Evolutionary conservation across 2,113 vertebrate genomes (phyloP).

Genomic region (Steatornis caripensis): DNA sequence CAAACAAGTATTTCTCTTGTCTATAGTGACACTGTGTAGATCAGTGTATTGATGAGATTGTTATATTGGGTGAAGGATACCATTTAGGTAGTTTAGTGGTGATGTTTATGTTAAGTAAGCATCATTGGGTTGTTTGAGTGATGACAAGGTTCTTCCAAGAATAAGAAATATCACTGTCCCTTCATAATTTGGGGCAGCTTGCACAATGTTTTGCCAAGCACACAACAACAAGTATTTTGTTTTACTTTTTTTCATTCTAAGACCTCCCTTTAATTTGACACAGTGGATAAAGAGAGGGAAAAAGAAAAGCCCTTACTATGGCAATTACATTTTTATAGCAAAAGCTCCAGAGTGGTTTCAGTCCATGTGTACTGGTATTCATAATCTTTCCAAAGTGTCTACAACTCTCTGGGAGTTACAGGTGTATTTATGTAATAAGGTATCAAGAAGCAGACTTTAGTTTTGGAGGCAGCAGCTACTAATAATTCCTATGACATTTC

Average conservation of each 20-base stretch:
- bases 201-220: background rate
- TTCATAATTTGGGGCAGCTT: fast-evolving
- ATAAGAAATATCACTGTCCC: background rate
- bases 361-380: background rate
- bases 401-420: background rate
- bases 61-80: background rate
- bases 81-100: background rate
- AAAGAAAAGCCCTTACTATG: background rate
- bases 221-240: fast-evolving
- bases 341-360: background rate
- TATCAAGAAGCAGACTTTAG: background rate
- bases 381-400: background rate
- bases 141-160: background rate
- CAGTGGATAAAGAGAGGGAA: background rate
- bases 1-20: background rate
- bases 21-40: fast-evolving
- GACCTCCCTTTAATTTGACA: background rate
- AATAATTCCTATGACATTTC: background rate
- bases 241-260: background rate
- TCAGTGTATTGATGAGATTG: background rate
- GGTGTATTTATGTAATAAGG: background rate
- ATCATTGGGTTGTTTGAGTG: background rate
- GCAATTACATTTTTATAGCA: background rate
- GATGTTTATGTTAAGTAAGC: background rate
- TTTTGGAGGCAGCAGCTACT: background rate